Base-by-base conservation (phyloP, 2,113 vertebrate genomes). In the Nettapus auritus region DNA sequence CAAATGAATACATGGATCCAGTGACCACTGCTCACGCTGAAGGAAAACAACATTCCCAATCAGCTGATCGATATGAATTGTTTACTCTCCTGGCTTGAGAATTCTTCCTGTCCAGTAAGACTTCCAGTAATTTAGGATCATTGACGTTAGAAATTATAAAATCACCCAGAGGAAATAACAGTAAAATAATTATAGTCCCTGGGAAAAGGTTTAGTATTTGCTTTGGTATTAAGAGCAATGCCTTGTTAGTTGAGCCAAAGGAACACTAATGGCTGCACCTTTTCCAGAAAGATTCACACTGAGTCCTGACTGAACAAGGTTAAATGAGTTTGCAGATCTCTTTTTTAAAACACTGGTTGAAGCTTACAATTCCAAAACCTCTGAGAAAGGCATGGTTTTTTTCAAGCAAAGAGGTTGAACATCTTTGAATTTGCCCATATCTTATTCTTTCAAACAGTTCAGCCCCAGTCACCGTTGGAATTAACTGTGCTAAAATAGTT, bases 1-100 rank as follows among this genome's bases (percentile, higher is more conserved):
- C 50, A 88, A 70, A 87, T 63, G 20, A 93, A 46, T 59, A 48
- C 29, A 68, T 34, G 38, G 53, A 44, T 81, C 56, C 76, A 69
- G 23, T 13, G 33, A 13, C 42, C 67, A 20, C 18, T 66, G 52
- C 31, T 86, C 15, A 4, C 48, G 38, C 13, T 73, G 66, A 84
- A 82, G 44, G 53, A 78, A 94, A 81, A 84, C 42, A 93, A 25
- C 33, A 40, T 70, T 93, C 53, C 74, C 76, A n/a, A 78, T 90
- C 46, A 59, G 33, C 20, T 64, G 25, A 95, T 56, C 55, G 75
- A 52, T 74, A 59, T 8, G 29, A 92, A 62, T 88, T 80, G 16
- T 33, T 81, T 70, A 46, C 1, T 1, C 9, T 93, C 26, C 23
- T 26, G 60, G 31, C 5, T 1, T 13, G 18, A 59, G 5, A 60